Percentiles rank a stretch among this genome's conserved stretches.
phyloP scores from a whole-genome alignment of 2,113 vertebrate genomes.

The Mionectes macconnelli region DNA sequence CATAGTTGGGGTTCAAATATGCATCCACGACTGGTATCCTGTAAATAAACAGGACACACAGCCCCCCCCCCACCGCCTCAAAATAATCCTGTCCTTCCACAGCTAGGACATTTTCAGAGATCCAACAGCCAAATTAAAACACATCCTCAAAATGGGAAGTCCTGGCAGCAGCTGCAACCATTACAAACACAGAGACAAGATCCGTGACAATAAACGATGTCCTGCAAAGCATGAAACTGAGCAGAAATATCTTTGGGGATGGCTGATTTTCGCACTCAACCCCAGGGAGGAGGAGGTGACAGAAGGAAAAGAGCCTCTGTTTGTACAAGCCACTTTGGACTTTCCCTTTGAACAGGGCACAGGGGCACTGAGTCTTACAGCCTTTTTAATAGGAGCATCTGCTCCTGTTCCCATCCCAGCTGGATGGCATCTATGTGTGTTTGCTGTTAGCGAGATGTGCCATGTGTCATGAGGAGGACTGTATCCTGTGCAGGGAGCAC shows the following conservation, averaged over 20 bases:
- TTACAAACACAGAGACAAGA: background rate
- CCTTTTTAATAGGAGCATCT: constrained; percentile 60
- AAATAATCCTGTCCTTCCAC: background rate
- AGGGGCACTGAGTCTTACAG: constrained; percentile 7
- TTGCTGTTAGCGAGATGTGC: constrained; percentile 34
- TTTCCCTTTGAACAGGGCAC: constrained; percentile 37
- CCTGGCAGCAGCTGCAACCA: background rate
- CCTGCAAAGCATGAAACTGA: background rate
- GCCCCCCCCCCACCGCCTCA: rapidly evolving
- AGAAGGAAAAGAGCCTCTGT: constrained; percentile 31
- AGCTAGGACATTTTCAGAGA: background rate
- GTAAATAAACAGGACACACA: background rate
- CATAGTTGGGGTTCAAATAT: background rate
- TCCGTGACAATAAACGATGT: rapidly evolving
- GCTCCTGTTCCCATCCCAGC: constrained; percentile 48
- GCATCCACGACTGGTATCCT: background rate
- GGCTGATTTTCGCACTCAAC: background rate
- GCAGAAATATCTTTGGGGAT: background rate
- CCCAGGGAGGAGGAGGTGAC: background rate
- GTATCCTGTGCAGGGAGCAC: background rate
- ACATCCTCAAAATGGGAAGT: background rate
- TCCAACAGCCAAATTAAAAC: background rate
- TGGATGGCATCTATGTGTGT: background rate
- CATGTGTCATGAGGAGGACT: background rate
- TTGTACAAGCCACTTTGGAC: constrained; percentile 22